Evolutionary conservation across 2,888 invertebrate species (phyloP).

Genomic region (Sisyra nigra): DNA sequence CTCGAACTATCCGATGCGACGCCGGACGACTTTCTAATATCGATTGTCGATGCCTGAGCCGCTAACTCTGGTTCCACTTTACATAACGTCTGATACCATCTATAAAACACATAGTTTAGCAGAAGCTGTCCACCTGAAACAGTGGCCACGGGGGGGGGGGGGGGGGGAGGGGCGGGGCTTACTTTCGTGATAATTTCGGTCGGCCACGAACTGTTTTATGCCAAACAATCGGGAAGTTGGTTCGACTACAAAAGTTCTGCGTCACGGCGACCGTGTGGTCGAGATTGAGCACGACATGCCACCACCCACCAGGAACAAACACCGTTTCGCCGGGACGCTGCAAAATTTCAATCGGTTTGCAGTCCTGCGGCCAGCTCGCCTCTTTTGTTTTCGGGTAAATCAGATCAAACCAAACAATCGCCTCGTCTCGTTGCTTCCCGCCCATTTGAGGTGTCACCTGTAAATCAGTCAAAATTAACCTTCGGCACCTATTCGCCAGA

Average conservation of each 20-base stretch:
- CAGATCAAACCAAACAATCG: constrained; percentile 92
- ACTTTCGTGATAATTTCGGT: constrained; percentile 89
- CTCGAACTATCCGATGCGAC: constrained; percentile 91
- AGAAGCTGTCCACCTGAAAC: background rate
- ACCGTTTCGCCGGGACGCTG: constrained; percentile 95
- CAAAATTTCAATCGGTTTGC: constrained; percentile 82
- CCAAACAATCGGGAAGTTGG: constrained; percentile 96
- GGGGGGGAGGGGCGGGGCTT: too few species aligned
- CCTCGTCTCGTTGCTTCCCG: constrained; percentile 96
- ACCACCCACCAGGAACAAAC: constrained; percentile 98
- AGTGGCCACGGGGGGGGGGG: too few species aligned
- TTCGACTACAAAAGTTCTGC: constrained; percentile 91
- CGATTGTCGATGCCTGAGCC: constrained; percentile 64
- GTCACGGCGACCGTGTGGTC: constrained; percentile 95
- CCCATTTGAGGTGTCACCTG: constrained; percentile 58
- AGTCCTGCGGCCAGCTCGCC: constrained; percentile 81
- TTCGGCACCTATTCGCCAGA: background rate
- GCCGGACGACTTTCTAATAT: constrained; percentile 72
- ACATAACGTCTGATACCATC: constrained; percentile 18
- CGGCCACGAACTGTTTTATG: constrained; percentile 92
- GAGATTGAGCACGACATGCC: constrained; percentile 97
- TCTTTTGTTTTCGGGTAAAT: constrained; percentile 88
- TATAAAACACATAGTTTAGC: background rate
- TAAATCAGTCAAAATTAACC: background rate
- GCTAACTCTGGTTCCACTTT: constrained; percentile 64